Conservation (phyloP, 2,113 vertebrate species). For the Talpa occidentalis region DNA sequence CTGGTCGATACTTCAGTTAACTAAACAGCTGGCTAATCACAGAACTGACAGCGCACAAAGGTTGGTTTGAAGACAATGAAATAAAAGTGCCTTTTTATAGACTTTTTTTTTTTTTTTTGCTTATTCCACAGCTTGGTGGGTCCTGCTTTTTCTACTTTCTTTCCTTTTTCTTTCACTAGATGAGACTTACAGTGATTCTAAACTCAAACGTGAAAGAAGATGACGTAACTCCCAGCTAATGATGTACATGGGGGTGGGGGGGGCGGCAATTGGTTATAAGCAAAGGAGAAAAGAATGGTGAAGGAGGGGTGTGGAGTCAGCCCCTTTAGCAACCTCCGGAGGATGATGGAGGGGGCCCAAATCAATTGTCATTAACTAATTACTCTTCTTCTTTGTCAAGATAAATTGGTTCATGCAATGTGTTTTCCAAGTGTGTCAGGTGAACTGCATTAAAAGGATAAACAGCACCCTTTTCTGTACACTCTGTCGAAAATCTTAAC, state of each 20-base stretch:
- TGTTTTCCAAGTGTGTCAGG: constrained; percentile 71
- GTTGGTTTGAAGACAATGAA: constrained; percentile 77
- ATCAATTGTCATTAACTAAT: constrained; percentile 78
- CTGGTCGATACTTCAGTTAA: constrained; percentile 83
- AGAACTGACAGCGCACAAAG: constrained; percentile 62
- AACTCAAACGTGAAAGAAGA: background rate
- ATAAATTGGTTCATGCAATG: constrained; percentile 64
- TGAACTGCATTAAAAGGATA: constrained; percentile 73
- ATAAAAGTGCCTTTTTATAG: constrained; percentile 57
- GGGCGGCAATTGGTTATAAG: background rate
- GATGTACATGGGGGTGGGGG: background rate
- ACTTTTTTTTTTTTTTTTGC: background rate
- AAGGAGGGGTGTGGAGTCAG: background rate
- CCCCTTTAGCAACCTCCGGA: background rate
- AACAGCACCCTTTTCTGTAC: constrained; percentile 60
- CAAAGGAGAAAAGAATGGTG: background rate
- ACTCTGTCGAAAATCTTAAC: constrained; percentile 62
- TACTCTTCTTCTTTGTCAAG: constrained; percentile 69
- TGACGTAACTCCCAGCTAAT: background rate
- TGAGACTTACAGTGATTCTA: background rate
- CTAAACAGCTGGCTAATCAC: constrained; percentile 83
- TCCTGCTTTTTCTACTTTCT: background rate
- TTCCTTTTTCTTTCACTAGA: background rate
- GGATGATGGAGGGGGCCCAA: background rate
- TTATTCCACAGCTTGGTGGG: constrained; percentile 49